A percentile compares a stretch with the other conserved stretches of the same genome.
phyloP scores from a whole-genome alignment of 1,140 invertebrate genomes.

The Galendromus occidentalis region DNA sequence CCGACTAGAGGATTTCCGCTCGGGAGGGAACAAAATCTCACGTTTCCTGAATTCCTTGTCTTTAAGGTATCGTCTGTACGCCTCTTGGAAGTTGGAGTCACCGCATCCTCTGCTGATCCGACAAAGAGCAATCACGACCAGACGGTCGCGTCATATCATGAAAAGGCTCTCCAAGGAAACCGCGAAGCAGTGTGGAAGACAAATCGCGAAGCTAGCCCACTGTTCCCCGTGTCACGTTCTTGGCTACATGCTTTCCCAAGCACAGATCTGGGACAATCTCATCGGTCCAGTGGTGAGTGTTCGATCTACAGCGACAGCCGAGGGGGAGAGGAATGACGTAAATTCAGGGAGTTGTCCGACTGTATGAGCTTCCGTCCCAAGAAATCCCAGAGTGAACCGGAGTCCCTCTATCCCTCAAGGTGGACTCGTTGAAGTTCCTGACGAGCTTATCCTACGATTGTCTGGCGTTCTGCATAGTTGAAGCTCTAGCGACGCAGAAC shows the following conservation, averaged over 20 bases:
- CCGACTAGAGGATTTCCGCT: too few relatives aligned
- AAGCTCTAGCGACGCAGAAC: slow-evolving; percentile 48
- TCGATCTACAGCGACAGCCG: too few relatives aligned
- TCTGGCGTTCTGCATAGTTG: slow-evolving; percentile 81
- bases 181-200: slow-evolving; percentile 81
- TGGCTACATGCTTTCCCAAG: slow-evolving; percentile 77
- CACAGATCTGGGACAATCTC: slow-evolving; percentile 93
- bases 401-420: neutral
- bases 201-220: slow-evolving; percentile 89
- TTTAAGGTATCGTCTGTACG: slow-evolving; percentile 59
- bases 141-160: slow-evolving; percentile 87
- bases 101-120: slow-evolving; percentile 59
- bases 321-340: too few relatives aligned
- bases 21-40: neutral
- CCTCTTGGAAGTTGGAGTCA: slow-evolving; percentile 34
- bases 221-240: slow-evolving; percentile 84
- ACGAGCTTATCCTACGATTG: slow-evolving; percentile 90
- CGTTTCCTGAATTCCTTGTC: neutral
- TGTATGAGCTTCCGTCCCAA: too few relatives aligned
- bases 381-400: too few relatives aligned
- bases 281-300: slow-evolving; percentile 56
- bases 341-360: too few relatives aligned
- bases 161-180: slow-evolving; percentile 95
- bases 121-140: slow-evolving; percentile 59
- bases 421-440: slow-evolving; percentile 91